phyloP scores from a whole-genome alignment of 2,797 vertebrate genomes.

The Ctenosaura bakeri region DNA sequence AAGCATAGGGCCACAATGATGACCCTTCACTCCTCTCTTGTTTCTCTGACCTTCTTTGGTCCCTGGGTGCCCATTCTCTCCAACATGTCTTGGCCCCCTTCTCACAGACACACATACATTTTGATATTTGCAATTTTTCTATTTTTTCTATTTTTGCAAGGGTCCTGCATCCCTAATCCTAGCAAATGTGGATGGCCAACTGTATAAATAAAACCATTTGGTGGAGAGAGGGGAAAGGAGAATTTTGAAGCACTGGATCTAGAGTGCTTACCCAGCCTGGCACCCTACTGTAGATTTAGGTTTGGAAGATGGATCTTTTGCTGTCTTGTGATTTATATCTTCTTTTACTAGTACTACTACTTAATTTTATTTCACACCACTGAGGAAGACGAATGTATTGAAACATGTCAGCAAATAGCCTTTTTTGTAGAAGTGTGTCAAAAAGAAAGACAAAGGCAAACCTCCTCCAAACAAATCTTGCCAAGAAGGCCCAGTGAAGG shows the following conservation, averaged over 20 bases:
- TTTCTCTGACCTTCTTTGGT: too few species aligned
- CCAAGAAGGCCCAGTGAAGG: neutral
- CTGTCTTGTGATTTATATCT: neutral
- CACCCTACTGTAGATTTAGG: neutral
- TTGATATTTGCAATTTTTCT: too few species aligned
- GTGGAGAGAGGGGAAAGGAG: neutral
- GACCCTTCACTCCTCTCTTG: too few species aligned
- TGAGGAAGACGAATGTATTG: neutral
- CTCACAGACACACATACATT: too few species aligned
- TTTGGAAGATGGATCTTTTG: neutral
- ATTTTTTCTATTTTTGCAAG: too few species aligned
- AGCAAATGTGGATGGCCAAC: too few species aligned
- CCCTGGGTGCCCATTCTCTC: too few species aligned
- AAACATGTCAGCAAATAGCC: neutral
- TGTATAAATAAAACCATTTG: neutral
- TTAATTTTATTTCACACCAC: neutral
- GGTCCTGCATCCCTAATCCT: too few species aligned
- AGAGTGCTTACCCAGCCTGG: neutral
- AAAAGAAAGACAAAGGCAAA: too few species aligned
- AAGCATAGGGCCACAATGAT: too few species aligned
- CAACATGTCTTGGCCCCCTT: too few species aligned
- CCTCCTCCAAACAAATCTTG: too few species aligned
- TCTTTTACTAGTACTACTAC: neutral
- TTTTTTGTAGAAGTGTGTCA: neutral
- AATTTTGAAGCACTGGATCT: neutral